Evolutionary conservation across 2,888 invertebrate species (phyloP).

Genomic region (Cyclophora punctaria): DNA sequence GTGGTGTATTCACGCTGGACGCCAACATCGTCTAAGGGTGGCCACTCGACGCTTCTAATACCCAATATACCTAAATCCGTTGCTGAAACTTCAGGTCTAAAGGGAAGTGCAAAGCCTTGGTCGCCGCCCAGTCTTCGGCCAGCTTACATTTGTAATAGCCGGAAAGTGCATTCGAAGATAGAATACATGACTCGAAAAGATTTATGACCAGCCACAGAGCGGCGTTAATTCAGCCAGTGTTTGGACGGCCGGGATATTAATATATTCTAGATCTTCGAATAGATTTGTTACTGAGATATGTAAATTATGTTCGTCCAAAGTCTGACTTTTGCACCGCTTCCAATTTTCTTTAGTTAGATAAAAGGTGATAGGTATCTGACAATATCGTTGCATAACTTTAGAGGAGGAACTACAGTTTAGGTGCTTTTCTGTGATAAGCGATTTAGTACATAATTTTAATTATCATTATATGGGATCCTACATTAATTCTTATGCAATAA

Average conservation of each 20-base stretch:
- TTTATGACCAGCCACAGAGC: constrained; percentile 35
- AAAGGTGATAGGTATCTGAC: too few relatives aligned
- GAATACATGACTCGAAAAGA: constrained; percentile 50
- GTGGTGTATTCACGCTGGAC: too few relatives aligned
- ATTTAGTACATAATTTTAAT: too few relatives aligned
- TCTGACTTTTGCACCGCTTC: not conserved
- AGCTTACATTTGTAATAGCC: constrained; percentile 28
- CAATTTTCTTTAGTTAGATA: too few relatives aligned
- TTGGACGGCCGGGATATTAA: constrained; percentile 38
- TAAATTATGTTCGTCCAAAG: constrained; percentile 4
- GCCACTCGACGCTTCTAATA: too few relatives aligned
- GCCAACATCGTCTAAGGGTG: too few relatives aligned
- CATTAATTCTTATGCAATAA: too few relatives aligned
- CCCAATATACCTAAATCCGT: not conserved
- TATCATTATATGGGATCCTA: too few relatives aligned
- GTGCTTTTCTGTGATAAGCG: too few relatives aligned
- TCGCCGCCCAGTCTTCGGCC: constrained; percentile 12
- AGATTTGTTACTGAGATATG: constrained; percentile 14
- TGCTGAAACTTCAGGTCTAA: constrained; percentile 2
- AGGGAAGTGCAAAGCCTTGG: constrained; percentile 2
- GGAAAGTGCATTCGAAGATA: constrained; percentile 47
- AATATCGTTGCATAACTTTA: too few relatives aligned
- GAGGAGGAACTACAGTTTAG: too few relatives aligned
- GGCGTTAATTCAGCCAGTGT: constrained; percentile 43
- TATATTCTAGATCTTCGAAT: constrained; percentile 29